phyloP scores from a whole-genome alignment of 2,113 vertebrate species.

The Ciconia boyciana region DNA sequence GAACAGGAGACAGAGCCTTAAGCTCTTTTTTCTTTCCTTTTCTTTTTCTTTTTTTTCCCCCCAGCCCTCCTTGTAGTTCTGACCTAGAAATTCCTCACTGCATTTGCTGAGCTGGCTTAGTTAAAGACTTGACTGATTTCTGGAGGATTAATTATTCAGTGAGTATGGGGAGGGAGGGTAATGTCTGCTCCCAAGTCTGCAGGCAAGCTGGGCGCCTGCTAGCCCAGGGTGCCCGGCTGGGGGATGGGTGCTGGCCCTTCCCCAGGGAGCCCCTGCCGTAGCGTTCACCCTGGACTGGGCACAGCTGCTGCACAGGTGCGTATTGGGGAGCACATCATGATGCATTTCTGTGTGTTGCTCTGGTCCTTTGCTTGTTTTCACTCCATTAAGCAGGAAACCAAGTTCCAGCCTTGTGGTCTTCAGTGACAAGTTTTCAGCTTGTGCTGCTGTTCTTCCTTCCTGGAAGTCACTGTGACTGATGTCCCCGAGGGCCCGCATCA shows the following conservation, averaged over 20 bases:
- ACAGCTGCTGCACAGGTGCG: too few relatives aligned
- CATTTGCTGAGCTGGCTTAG: not conserved
- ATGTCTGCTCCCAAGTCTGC: not conserved
- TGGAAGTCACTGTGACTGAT: not conserved
- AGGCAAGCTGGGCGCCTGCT: not conserved
- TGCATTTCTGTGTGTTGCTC: not conserved
- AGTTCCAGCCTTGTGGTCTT: not conserved
- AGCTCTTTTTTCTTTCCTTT: not conserved
- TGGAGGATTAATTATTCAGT: not conserved
- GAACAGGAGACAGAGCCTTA: not conserved
- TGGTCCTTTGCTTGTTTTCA: not conserved
- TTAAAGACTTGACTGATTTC: not conserved
- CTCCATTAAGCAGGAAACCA: not conserved
- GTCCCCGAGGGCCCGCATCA: not conserved
- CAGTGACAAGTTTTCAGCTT: not conserved
- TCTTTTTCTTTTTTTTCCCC: not conserved
- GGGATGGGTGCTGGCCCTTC: not conserved
- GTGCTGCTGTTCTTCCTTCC: not conserved
- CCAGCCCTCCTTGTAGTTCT: not conserved
- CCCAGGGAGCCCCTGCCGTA: not conserved
- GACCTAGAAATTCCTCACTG: constrained; percentile 30
- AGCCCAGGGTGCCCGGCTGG: not conserved
- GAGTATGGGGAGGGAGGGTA: not conserved
- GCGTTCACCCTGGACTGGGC: fast-evolving
- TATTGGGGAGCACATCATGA: fast-evolving